A percentile compares a stretch with the other conserved stretches of the same genome.
phyloP scores from a whole-genome alignment of 2,888 invertebrate species.

The Cyrtodaria siliqua region DNA sequence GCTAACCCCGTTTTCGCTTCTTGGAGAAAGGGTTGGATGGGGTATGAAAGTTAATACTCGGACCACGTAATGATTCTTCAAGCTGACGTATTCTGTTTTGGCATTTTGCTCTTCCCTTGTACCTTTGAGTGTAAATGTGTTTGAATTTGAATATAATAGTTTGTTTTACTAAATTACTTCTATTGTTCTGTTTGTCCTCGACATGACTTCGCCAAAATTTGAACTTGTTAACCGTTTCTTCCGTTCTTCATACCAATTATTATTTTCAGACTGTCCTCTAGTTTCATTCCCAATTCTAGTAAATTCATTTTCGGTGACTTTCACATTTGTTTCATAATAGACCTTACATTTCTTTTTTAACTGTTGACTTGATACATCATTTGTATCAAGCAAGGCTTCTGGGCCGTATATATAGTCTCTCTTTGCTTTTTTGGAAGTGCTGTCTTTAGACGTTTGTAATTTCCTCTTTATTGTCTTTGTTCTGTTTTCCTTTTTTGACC shows the following conservation, averaged over 20 bases:
- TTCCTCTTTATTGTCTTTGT: conserved; percentile 12
- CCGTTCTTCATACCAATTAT: background rate
- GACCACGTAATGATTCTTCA: too few relatives aligned
- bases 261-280: background rate
- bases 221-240: background rate
- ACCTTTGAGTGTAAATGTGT: background rate
- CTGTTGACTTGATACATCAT: conserved; percentile 1
- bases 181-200: background rate
- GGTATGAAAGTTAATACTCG: too few relatives aligned
- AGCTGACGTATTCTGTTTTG: background rate
- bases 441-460: background rate
- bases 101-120: background rate
- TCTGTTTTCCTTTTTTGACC: background rate
- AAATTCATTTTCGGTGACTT: background rate
- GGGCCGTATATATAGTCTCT: conserved; percentile 13
- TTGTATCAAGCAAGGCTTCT: background rate
- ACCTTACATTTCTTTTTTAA: background rate
- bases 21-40: too few relatives aligned
- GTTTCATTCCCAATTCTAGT: background rate
- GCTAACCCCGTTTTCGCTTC: too few relatives aligned
- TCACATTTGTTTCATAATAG: background rate
- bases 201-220: background rate
- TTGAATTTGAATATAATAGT: background rate
- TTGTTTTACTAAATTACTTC: background rate
- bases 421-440: conserved; percentile 9